Evolutionary conservation across 2,797 vertebrate species (phyloP), one percentile per base, ranked within the genome.

Genomic region (Rhadinocentrus ornatus): DNA sequence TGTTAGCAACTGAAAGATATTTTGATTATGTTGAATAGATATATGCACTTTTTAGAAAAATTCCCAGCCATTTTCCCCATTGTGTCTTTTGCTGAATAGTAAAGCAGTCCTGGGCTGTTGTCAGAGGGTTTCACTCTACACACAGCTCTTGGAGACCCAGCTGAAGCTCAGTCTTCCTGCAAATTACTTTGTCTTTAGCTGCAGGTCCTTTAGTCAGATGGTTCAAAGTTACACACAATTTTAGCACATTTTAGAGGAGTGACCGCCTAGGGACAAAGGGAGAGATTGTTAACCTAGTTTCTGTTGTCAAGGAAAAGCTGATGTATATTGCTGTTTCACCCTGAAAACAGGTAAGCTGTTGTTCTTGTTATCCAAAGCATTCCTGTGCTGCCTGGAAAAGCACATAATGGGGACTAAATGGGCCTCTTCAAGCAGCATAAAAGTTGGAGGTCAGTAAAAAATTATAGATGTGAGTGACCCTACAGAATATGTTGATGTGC

Each of bases 141-240:
- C 71, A 75, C 83, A 75, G 72, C 58, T 80, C 69, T 73, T 80
- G 83, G 70, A 71, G 67, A 87, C 71, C 60, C 70, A 83, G 79
- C 84, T 62, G 66, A 81, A 75, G 67, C 77, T 86, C 64, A 62
- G 68, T 83, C 71, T 83, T 89, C 62, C 71, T 87, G 77, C 71
- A 83, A 86, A 90, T 88, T 13, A 81, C 56, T 81, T 79, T 82
- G 66, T 83, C 78, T 81, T 71, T 82, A 78, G 80, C 84, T 90
- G 78, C 55, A 68, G 80, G 82, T 88, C 77, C 77, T 78, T 66
- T 57, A 74, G 71, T 74, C 81, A 78, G 71, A 80, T 71, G 65
- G 81, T 66, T 81, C 29, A 65, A 76, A 83, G 62, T 71, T 71
- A 77, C 75, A 73, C 63, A 68, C 68, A 84, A 83, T 78, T 77